Evolutionary conservation across 2,888 invertebrate species (phyloP).

Genomic region (Psococerastis gibbosa): DNA sequence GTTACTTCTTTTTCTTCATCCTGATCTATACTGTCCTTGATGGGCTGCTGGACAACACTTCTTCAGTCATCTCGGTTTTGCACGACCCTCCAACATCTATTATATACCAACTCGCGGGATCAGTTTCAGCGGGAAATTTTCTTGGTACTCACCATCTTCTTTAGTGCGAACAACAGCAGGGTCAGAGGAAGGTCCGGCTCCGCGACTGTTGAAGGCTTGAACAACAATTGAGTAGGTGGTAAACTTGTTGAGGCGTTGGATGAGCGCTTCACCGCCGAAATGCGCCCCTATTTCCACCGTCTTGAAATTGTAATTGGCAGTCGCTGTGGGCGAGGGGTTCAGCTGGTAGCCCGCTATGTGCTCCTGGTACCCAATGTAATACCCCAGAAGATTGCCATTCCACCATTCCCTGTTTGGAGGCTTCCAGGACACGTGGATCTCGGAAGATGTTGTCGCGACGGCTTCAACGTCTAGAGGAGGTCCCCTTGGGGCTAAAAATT

Average conservation of each 20-base stretch:
- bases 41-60: too few species aligned
- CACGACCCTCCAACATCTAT: too few species aligned
- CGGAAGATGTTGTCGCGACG: conserved; percentile 69
- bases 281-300: conserved; percentile 57
- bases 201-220: conserved; percentile 72
- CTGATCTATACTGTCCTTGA: too few species aligned
- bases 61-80: too few species aligned
- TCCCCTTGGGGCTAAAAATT: conserved; percentile 50
- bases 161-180: conserved; percentile 60
- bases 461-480: conserved; percentile 64
- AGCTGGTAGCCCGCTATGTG: conserved; percentile 16
- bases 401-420: conserved; percentile 69
- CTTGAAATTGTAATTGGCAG: conserved; percentile 48
- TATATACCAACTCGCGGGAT: too few species aligned
- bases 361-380: conserved; percentile 70
- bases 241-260: conserved; percentile 55
- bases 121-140: too few species aligned
- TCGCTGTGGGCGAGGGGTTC: conserved; percentile 23
- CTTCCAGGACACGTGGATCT: conserved; percentile 69
- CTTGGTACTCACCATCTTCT: conserved; percentile 57
- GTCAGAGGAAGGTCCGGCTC: conserved; percentile 67
- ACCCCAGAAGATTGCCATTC: conserved; percentile 75
- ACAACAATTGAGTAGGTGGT: conserved; percentile 66
- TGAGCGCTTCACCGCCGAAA: conserved; percentile 43
- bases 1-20: too few species aligned